These are phyloP conservation scores for Nycteola revayana DNA, from an alignment of 2,888 invertebrate genomes.

Conservation along the genomic window DNA sequence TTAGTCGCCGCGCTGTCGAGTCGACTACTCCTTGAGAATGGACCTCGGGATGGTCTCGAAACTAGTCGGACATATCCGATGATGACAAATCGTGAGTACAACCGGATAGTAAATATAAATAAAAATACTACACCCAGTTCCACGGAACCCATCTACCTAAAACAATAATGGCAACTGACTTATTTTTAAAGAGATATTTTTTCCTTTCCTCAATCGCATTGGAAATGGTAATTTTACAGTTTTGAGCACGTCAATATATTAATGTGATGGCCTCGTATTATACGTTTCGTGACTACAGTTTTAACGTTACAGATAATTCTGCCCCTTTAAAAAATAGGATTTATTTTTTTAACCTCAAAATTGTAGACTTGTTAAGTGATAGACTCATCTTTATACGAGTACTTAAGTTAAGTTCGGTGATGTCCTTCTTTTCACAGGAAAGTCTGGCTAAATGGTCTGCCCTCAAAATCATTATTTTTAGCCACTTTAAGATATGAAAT, in stretches of 20 bases:
- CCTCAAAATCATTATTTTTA: too few species aligned
- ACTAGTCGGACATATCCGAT: too few species aligned
- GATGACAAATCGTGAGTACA: too few species aligned
- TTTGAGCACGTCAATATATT: slow-evolving; percentile 78
- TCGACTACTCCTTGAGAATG: too few species aligned
- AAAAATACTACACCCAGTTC: too few species aligned
- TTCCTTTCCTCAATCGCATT: slow-evolving; percentile 56
- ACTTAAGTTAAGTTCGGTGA: too few species aligned
- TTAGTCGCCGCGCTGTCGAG: too few species aligned
- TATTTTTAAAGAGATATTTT: slow-evolving; percentile 31
- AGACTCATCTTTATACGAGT: not conserved
- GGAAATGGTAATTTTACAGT: slow-evolving; percentile 77
- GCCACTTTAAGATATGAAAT: too few species aligned
- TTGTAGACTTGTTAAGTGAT: not conserved
- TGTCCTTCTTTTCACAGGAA: too few species aligned
- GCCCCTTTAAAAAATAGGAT: slow-evolving; percentile 1
- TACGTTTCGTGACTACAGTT: slow-evolving; percentile 66
- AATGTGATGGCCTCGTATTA: slow-evolving; percentile 60
- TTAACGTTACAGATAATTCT: slow-evolving; percentile 24
- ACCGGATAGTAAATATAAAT: too few species aligned
- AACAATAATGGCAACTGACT: slow-evolving; percentile 19
- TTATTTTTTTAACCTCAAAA: not conserved
- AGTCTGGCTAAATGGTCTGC: too few species aligned
- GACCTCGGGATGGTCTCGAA: too few species aligned
- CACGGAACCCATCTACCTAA: slow-evolving; percentile 25